Evolutionary conservation across 2,113 vertebrate genomes (phyloP).

Genomic region (Rhinogobius similis): DNA sequence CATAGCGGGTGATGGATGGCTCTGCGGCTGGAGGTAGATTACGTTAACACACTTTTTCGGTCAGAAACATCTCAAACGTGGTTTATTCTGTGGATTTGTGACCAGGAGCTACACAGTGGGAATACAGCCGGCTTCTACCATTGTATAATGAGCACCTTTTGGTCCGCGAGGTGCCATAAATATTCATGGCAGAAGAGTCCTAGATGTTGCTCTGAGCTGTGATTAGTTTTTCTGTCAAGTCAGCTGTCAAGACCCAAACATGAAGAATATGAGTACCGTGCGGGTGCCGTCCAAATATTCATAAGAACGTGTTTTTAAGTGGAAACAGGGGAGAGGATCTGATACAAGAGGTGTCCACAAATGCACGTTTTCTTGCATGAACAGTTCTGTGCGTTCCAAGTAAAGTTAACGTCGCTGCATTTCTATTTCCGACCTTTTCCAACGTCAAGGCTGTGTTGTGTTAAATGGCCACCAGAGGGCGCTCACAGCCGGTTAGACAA

Average conservation of each 20-base stretch:
- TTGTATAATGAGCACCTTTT: constrained; percentile 14
- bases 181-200: constrained; percentile 19
- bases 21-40: constrained; percentile 9
- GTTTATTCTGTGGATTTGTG: constrained; percentile 2
- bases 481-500: no score
- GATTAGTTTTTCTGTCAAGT: constrained; percentile 26
- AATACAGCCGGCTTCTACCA: constrained; percentile 5
- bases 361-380: no score
- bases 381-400: no score
- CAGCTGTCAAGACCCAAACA: constrained; percentile 15
- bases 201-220: constrained; percentile 22
- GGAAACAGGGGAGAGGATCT: not conserved
- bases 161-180: constrained; percentile 14
- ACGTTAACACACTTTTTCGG: not conserved
- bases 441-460: no score
- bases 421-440: no score
- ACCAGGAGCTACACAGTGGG: not conserved
- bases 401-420: no score
- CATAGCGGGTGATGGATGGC: constrained; percentile 9
- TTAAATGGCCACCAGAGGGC: no score
- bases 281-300: constrained; percentile 6
- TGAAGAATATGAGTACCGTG: constrained; percentile 16
- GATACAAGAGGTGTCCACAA: no score
- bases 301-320: not conserved
- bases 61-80: not conserved